Evolutionary conservation across 1,140 invertebrate species (phyloP).

Genomic region (Hestina assimilis): DNA sequence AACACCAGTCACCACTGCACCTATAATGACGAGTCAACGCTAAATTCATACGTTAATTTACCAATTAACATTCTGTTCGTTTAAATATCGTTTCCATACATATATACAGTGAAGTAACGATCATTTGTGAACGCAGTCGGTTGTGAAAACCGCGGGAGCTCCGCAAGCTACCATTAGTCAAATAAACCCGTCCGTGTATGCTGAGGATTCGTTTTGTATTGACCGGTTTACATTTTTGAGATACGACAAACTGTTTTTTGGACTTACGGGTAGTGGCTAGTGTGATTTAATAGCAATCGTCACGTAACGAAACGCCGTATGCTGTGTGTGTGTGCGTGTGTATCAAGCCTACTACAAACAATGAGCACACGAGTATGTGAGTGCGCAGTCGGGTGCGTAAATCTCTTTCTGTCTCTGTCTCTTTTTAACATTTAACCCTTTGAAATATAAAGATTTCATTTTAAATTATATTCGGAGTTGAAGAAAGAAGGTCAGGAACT

Average conservation of each 20-base stretch:
- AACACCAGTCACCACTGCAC: neutral
- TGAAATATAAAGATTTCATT: too few species aligned
- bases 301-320: too few species aligned
- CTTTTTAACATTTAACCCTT: too few species aligned
- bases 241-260: neutral
- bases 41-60: constrained; percentile 24
- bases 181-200: constrained; percentile 9
- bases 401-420: too few species aligned
- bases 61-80: constrained; percentile 37
- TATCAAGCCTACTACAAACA: too few species aligned
- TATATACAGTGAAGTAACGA: constrained; percentile 28
- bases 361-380: too few species aligned
- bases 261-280: too few species aligned
- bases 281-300: too few species aligned
- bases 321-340: too few species aligned
- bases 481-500: too few species aligned
- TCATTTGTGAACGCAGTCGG: constrained; percentile 14
- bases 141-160: constrained; percentile 22
- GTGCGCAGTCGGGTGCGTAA: too few species aligned
- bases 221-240: neutral
- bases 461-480: too few species aligned
- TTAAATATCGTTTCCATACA: constrained; percentile 27
- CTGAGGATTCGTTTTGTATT: neutral
- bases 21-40: constrained; percentile 1
- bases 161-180: constrained; percentile 13